Percentiles rank a stretch among this genome's conserved stretches.
These are phyloP conservation scores for Parapsyche elsis DNA, from an alignment of 1,140 invertebrate species.

Conservation along the genomic window DNA sequence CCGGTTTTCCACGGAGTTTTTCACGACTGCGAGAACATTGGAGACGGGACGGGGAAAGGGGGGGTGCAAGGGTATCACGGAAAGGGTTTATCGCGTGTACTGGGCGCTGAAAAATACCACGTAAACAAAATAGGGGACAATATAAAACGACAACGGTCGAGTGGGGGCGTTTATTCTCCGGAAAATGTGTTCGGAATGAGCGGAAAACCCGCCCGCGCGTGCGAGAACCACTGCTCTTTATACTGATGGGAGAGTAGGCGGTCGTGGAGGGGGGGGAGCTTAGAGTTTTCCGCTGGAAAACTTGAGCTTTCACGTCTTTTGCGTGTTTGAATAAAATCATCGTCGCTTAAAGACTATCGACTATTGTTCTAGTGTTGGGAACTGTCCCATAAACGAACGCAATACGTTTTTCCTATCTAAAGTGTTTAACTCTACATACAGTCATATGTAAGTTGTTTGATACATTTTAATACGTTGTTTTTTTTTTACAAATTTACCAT, in stretches of 20 bases:
- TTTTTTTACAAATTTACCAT: too few species aligned
- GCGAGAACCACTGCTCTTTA: constrained; percentile 25
- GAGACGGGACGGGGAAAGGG: neutral
- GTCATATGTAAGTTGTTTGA: too few species aligned
- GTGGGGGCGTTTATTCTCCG: constrained; percentile 48
- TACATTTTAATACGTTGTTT: too few species aligned
- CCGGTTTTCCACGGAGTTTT: neutral
- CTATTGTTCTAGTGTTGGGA: too few species aligned
- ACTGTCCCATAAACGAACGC: too few species aligned
- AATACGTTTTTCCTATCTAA: neutral
- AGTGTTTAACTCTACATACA: too few species aligned
- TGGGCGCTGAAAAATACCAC: constrained; percentile 47
- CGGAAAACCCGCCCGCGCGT: constrained; percentile 38
- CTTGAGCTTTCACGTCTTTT: neutral
- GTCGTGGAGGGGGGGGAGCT: neutral
- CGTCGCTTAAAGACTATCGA: too few species aligned
- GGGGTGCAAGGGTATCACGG: neutral
- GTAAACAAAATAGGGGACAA: constrained; percentile 49
- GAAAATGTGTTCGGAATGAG: constrained; percentile 54
- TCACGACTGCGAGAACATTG: neutral
- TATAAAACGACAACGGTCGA: constrained; percentile 43
- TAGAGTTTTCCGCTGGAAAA: constrained; percentile 12
- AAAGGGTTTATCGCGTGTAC: constrained; percentile 42
- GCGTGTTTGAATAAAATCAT: constrained; percentile 1
- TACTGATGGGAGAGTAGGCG: neutral